Conservation (phyloP, 2,113 vertebrate genomes). For the Cromileptes altivelis region DNA sequence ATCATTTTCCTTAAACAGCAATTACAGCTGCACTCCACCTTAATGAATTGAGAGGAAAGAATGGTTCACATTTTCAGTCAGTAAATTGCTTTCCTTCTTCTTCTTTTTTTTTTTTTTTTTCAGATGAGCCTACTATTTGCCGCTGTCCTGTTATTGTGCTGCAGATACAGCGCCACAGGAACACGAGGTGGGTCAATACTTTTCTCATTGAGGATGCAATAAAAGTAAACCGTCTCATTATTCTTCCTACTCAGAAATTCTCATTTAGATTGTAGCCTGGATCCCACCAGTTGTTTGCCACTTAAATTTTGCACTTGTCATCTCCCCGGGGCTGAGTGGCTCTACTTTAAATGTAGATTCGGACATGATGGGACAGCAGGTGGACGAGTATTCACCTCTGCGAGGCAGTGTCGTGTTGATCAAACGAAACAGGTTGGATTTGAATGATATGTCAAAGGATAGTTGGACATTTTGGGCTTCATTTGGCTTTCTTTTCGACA, state of each 20-base stretch:
- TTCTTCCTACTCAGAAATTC: constrained; percentile 70
- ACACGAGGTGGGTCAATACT: constrained; percentile 71
- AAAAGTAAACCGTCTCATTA: constrained; percentile 73
- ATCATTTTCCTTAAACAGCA: constrained; percentile 72
- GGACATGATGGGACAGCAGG: not conserved
- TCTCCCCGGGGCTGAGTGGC: constrained; percentile 27
- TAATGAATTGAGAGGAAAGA: constrained; percentile 64
- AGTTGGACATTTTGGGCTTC: not conserved
- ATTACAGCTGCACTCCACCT: constrained; percentile 66
- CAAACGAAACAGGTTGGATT: not conserved
- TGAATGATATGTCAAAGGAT: not conserved
- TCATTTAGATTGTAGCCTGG: constrained; percentile 65
- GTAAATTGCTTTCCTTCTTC: constrained; percentile 67
- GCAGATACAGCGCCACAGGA: constrained; percentile 61
- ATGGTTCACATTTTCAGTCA: constrained; percentile 40
- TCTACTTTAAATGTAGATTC: constrained; percentile 22
- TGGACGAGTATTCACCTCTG: not conserved
- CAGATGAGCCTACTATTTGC: constrained; percentile 60
- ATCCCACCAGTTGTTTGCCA: constrained; percentile 46
- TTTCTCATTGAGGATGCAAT: constrained; percentile 72
- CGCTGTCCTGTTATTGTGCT: constrained; percentile 64
- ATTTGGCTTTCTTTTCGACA: not conserved
- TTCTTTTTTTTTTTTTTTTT: not conserved
- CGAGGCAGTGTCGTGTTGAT: not conserved
- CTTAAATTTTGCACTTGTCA: constrained; percentile 53